Evolutionary conservation across 2,113 vertebrate genomes (phyloP).

Genomic region (Strigops habroptila): DNA sequence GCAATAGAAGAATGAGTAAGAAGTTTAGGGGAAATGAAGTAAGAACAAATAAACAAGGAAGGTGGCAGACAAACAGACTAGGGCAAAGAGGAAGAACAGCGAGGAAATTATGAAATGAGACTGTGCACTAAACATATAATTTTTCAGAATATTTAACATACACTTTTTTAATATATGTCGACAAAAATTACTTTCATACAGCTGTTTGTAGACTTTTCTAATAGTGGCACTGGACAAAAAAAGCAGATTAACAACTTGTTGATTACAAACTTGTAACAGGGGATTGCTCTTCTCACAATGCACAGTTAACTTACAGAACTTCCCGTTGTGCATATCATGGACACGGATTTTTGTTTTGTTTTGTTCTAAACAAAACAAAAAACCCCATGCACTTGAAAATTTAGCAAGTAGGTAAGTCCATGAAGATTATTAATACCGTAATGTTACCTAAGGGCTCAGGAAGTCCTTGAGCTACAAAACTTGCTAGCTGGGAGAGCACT

Average conservation of each 20-base stretch:
- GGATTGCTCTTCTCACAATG: neutral
- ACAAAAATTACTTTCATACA: neutral
- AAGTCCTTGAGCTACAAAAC: neutral
- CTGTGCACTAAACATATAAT: neutral
- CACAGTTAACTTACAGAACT: neutral
- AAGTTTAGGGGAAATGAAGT: neutral
- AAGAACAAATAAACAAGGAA: neutral
- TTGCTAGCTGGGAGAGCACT: neutral
- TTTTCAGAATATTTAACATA: neutral
- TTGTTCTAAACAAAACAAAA: neutral
- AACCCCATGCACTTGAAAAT: neutral
- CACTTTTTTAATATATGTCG: rapidly evolving
- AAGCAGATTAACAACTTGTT: neutral
- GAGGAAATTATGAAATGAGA: neutral
- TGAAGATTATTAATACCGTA: neutral
- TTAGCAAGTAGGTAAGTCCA: neutral
- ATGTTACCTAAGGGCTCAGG: neutral
- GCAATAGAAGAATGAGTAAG: neutral
- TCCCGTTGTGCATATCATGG: neutral
- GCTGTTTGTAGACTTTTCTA: neutral
- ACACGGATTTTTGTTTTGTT: neutral
- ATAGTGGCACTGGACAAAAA: neutral
- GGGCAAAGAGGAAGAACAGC: neutral
- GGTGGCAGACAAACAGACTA: neutral
- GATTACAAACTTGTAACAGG: neutral